These are phyloP conservation scores for Andrena bicolor DNA, from an alignment of 2,888 invertebrate genomes.

Conservation along the genomic window DNA sequence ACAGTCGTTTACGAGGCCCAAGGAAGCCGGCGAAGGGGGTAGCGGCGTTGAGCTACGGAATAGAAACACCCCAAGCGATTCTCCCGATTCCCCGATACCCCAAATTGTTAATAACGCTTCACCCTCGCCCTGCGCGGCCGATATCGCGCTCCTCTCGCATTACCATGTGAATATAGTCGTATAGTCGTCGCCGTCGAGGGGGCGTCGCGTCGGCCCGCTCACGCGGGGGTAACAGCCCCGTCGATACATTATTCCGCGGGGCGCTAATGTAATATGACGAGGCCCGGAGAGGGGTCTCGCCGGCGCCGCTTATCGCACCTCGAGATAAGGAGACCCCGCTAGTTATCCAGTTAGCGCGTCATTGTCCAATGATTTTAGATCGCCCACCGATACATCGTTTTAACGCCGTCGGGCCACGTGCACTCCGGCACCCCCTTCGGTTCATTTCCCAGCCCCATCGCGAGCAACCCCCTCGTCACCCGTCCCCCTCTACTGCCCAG, in stretches of 20 bases:
- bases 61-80: conserved; percentile 32
- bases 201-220: conserved; percentile 49
- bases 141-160: conserved; percentile 79
- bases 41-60: conserved; percentile 33
- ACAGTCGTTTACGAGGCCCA: conserved; percentile 58
- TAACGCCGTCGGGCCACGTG: conserved; percentile 68
- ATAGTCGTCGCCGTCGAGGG: conserved; percentile 69
- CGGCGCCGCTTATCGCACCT: conserved; percentile 74
- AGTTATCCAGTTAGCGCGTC: conserved; percentile 84
- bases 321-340: conserved; percentile 77
- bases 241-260: conserved; percentile 81
- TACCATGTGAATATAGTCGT: conserved; percentile 84
- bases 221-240: conserved; percentile 67
- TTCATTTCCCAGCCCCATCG: conserved; percentile 9
- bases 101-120: conserved; percentile 84
- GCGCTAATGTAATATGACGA: conserved; percentile 83
- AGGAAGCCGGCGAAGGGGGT: conserved; percentile 29
- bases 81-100: conserved; percentile 69
- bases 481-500: conserved; percentile 26
- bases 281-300: conserved; percentile 57
- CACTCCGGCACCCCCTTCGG: conserved; percentile 12
- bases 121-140: conserved; percentile 76
- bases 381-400: conserved; percentile 76
- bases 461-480: conserved; percentile 23
- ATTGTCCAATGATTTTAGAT: conserved; percentile 84